Evolutionary conservation across 2,888 invertebrate species (phyloP), one percentile per base, ranked within the genome.

Genomic region (Cybosia mesomella): DNA sequence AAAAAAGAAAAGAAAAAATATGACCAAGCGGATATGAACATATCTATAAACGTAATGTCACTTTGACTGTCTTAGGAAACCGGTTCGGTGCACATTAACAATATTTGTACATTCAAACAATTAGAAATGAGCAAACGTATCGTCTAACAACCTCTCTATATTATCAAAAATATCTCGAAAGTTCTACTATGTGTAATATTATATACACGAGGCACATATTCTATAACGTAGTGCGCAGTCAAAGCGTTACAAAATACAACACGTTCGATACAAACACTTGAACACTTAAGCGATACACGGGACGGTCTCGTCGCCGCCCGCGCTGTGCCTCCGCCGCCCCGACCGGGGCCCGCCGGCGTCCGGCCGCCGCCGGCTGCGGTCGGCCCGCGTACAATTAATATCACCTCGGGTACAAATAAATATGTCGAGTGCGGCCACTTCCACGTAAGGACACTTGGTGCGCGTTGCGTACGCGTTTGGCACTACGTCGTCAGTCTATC

Each of bases 401-500:
- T 81, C 79, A 80, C 81, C 76, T 71, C 73, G 72, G 64, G 32
- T 71, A 80, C 76, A 70, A 80, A 80, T 80, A 80, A 80, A 80
- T 80, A 80, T 74, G 72, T 76, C 24, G 79, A 79, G 76, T 76
- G 70, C 83, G 86, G 84, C 80, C 87, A 85, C 82, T 89, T 87
- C 73, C 91, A 86, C 83, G 87, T 94, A 94, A 94, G 94, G 94
- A 89, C 94, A 94, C 94, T 94, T 94, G 90, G 89, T 86, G 75
- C 73, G 70, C 72, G 68, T 9, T n/a, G 18, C 71, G 72, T 63
- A 72, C 66, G 75, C 76, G 60, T 70, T 78, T 74, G 79, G 80
- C 81, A 76, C 76, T 68, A 74, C 74, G 73, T 77, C 83, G 87
- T 96, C 96, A 98, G 97, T 99, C 98, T 95, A 98, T 97, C 92